Evolutionary conservation across 1,140 invertebrate species (phyloP), one percentile per base, ranked within the genome.

Genomic region (Hycleus cichorii): DNA sequence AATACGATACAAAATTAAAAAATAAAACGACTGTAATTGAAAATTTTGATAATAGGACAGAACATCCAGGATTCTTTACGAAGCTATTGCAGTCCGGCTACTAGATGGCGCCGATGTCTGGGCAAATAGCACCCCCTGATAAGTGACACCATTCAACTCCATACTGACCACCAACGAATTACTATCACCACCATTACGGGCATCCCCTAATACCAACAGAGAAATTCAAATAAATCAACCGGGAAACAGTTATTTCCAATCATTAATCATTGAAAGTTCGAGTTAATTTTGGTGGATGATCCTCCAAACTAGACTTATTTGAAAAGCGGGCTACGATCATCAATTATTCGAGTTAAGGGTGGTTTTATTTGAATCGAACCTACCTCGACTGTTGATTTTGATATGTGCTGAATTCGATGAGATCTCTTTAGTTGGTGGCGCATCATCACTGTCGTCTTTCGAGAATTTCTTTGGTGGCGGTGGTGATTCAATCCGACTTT

Each of bases 111-210:
- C 1, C 18, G 18, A 69, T 3, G 70, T 74, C 72, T 89, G 85
- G 43, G 91, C 89, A 74, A 91, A 91, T 1, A 95, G 77, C 9
- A 94, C 85, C 8, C 92, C 92, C 76, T 93, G 87, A 69, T 94
- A 95, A 69, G 86, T 87, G 10, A 90, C 84, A 39, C 95, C 95
- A 72, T 98, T 97, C 42, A 98, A 83, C 74, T 98, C 94, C 85
- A 99, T 93, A 64, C 90, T 95, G 3, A 98, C 93, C 32, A 93
- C 87, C 43, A 98, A 76, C 11, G 95, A 94, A 69, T 86, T 90
- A 40, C 64, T 68, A 67, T 95, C 91, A 3, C 86, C 84, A 59
- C 86, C 84, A 59, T 88, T 87, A 58, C 74, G 78, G 24, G 82
- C 79, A 62, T 87, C 86, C 56, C 83, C 85, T 87, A 71, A 7